Percentiles rank a stretch among this genome's conserved stretches.
Conservation (phyloP, 1,140 invertebrate species). For the Drosophila saltans region DNA sequence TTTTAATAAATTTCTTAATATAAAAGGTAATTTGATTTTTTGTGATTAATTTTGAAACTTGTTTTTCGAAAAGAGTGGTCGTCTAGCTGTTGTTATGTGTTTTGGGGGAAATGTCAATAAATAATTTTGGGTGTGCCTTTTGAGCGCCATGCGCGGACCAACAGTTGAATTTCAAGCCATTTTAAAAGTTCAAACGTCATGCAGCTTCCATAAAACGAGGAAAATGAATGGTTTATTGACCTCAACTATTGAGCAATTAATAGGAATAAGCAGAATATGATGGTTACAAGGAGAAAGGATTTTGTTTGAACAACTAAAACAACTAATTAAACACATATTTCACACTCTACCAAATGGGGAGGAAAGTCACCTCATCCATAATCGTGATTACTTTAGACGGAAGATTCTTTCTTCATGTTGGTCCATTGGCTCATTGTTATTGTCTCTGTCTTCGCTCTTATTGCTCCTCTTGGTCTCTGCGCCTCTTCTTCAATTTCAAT, state of each 20-base stretch:
- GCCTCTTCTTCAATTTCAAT: constrained; percentile 12
- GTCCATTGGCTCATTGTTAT: not conserved
- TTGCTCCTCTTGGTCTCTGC: not conserved
- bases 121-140: constrained; percentile 39
- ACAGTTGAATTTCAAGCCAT: not conserved
- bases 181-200: constrained; percentile 37
- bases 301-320: constrained; percentile 42
- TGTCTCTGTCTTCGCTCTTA: not conserved
- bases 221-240: constrained; percentile 45
- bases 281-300: constrained; percentile 17
- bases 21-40: not conserved
- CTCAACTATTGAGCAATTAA: constrained; percentile 58
- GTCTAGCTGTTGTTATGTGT: not conserved
- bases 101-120: constrained; percentile 4
- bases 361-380: constrained; percentile 45
- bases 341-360: constrained; percentile 22
- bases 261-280: constrained; percentile 5
- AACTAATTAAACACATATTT: constrained; percentile 36
- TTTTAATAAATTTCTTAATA: too few species aligned
- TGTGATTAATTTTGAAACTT: not conserved
- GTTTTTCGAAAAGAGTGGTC: not conserved
- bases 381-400: constrained; percentile 34
- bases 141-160: not conserved
- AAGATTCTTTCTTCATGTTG: constrained; percentile 48
- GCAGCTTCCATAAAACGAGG: not conserved